Base-by-base conservation (phyloP, 1,140 invertebrate genomes). In the Diorhabda elongata region DNA sequence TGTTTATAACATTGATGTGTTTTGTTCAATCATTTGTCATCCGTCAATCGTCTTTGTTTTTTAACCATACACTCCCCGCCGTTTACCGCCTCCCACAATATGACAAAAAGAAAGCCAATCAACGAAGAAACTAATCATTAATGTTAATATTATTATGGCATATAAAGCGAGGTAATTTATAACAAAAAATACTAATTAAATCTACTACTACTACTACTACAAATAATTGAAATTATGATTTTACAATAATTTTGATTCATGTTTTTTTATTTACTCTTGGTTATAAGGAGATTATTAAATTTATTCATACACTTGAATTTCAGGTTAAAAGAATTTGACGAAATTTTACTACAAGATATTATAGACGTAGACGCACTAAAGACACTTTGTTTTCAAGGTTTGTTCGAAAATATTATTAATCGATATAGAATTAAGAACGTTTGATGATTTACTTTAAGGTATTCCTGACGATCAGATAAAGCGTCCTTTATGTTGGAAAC, bases 381-480 rank as follows among this genome's bases (percentile, higher is more conserved):
- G 74, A 85, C 84, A 75, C 78, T 93, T 61, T 90, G 91, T 72
- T 93, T 93, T 77, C 88, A 92, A 84, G 92, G 92, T 91, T 82
- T 80, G 78, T 52, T 52, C 2, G 26, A 26, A 26, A 41, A 68
- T 9, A 62, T 52, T 6, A 52, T 6, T 4, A 2, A 52, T 52
- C 2, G 6, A 6, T 2, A 8, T 52, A 8, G 2, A 52, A 8
- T 3, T 52, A 4, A 52, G n/a, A 2, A 8, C 2, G 6, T 52
- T 52, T 8, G 6, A 6, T 52, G 6, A 52, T 3, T 52, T 69
- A 71, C 73, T 81, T 79, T 68, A 74, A 94, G 92, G 92, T 62
- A 89, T 94, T 67, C 93, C 93, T 26, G 92, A 96, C 78, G 90
- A 92, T 74, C 87, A 88, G 70, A 91, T 91, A 1, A 83, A 90